Evolutionary conservation across 2,888 invertebrate genomes (phyloP), one percentile per base, ranked within the genome.

Genomic region (Drosophila vallismaia): DNA sequence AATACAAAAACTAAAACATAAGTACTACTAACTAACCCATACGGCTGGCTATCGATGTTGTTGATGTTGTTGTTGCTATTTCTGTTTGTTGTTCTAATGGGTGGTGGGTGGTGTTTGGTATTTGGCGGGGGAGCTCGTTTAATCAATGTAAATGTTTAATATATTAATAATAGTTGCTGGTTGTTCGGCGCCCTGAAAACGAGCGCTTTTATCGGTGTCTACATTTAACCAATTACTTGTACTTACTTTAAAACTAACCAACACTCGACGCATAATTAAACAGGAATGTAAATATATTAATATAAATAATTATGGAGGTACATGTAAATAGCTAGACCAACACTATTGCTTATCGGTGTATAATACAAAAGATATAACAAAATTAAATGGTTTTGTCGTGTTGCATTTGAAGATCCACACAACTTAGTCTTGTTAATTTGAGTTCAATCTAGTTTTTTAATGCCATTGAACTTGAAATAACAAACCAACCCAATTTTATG

Each of bases 11-110:
- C 45, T 12, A 14, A 46, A 51, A 33, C 31, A 42, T 36, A 52
- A 69, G 58, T 78, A 75, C 60, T 77, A 76, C 70, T 71, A 71
- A 53, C 46, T 28, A 58, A 46, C 14, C 40, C 75, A 60, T 73
- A 60, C 53, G 53, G 62, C 36, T 51, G 79, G 85, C 69, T 86
- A 73, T 83, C 70, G 69, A 79, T 79, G 83, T 79, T 83, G 83
- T 79, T 80, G 81, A 84, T 86, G 68, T 74, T 86, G 74, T 63
- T 63, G 45, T 75, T 74, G 68, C 53, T 72, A 66, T 69, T 74
- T 60, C 66, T 78, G 66, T 70, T 74, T 71, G 68, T 58, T 67
- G 56, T 68, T 67, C 29, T 53, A 33, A 53, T 38, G 64, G 56
- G 31, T 50, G 31, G 40, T 42, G 59, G 62, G 45, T 49, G 40